Percentiles rank a stretch among this genome's conserved stretches.
Evolutionary conservation across 2,113 vertebrate genomes (phyloP).

Genomic region (Lepisosteus osseus): DNA sequence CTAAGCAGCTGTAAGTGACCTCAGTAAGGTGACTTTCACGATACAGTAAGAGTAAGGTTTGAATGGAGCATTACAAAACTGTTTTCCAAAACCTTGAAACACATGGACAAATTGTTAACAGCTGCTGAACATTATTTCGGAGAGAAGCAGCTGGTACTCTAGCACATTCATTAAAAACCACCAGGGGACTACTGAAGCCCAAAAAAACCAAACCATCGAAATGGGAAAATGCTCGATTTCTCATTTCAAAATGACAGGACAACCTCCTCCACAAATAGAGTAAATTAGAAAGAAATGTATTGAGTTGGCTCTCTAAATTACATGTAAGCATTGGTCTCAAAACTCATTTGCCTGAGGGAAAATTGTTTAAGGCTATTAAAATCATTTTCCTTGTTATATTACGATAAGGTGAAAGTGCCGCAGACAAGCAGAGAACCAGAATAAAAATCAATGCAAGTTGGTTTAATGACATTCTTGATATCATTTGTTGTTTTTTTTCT

Average conservation of each 20-base stretch:
- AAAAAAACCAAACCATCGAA: neutral
- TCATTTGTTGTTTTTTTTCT: too few relatives aligned
- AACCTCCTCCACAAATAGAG: neutral
- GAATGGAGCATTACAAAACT: neutral
- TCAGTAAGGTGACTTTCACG: neutral
- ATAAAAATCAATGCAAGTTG: neutral
- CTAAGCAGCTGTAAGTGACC: neutral
- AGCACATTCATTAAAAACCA: neutral
- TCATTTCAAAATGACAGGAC: neutral
- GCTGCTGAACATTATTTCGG: conserved; percentile 10
- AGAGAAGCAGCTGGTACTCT: neutral
- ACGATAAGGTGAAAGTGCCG: neutral
- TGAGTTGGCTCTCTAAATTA: neutral
- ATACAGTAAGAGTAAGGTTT: too few relatives aligned
- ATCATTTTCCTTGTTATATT: neutral
- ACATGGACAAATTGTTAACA: conserved; percentile 7
- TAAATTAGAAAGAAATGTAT: neutral
- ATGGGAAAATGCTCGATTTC: neutral
- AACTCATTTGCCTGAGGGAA: conserved; percentile 3
- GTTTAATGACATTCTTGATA: too few relatives aligned
- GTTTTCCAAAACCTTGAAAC: neutral
- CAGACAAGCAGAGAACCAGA: neutral
- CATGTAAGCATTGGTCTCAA: conserved; percentile 2
- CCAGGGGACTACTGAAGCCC: neutral
- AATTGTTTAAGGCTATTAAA: conserved; percentile 4